A percentile compares a stretch with the other conserved stretches of the same genome.
Conservation (phyloP, 2,113 vertebrate genomes). For the Pachypanchax playfairii region DNA sequence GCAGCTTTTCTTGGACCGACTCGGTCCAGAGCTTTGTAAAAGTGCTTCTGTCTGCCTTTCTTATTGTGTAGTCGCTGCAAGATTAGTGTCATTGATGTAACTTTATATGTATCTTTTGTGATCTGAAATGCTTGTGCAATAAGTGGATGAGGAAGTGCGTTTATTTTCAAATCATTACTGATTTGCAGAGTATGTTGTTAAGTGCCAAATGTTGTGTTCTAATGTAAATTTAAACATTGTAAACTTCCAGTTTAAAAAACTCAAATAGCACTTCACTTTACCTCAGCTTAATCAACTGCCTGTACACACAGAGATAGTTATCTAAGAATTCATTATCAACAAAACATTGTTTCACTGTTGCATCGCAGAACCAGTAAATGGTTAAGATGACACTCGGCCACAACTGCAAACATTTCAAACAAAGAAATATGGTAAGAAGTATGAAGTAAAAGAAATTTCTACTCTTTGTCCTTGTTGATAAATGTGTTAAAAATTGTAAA, state of each 20-base stretch:
- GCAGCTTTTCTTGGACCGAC: conserved; percentile 80
- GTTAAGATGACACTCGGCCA: conserved; percentile 11
- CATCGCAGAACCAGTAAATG: conserved; percentile 5
- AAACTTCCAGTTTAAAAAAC: conserved; percentile 52
- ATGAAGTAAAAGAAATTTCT: not conserved
- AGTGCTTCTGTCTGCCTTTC: conserved; percentile 78
- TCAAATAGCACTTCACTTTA: conserved; percentile 70
- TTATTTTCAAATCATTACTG: conserved; percentile 63
- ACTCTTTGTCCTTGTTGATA: conserved; percentile 22
- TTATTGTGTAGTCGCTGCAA: conserved; percentile 63
- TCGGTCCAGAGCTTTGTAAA: conserved; percentile 77
- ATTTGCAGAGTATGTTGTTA: conserved; percentile 59
- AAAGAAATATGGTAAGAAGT: not conserved
- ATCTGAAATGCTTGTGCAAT: conserved; percentile 76
- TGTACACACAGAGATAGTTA: conserved; percentile 54
- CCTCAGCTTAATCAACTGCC: conserved; percentile 76
- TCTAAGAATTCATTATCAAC: conserved; percentile 17
- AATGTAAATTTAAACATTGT: conserved; percentile 53
- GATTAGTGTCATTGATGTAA: conserved; percentile 71
- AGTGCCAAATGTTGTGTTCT: conserved; percentile 72
- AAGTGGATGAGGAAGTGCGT: conserved; percentile 64
- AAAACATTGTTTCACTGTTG: conserved; percentile 4
- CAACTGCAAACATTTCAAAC: not conserved
- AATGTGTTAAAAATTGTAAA: conserved; percentile 6
- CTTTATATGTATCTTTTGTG: conserved; percentile 72